phyloP scores from a whole-genome alignment of 2,888 invertebrate species.

The Drosophila fulvimacula region DNA sequence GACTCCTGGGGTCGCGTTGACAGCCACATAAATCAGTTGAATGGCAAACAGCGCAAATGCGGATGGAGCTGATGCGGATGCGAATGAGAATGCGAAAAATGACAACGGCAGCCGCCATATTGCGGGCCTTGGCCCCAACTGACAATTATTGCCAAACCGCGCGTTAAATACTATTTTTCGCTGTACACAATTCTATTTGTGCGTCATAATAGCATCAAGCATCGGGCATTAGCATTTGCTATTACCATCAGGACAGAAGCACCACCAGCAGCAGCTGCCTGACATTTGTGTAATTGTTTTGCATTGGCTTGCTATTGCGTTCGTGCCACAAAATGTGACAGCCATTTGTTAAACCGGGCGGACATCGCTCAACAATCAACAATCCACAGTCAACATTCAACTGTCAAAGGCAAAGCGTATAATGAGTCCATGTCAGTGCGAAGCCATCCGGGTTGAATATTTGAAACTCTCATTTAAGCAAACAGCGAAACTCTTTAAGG shows the following conservation, averaged over 20 bases:
- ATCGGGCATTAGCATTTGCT: slow-evolving; percentile 27
- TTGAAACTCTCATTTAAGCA: slow-evolving; percentile 4
- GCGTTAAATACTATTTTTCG: slow-evolving; percentile 61
- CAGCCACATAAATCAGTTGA: slow-evolving; percentile 73
- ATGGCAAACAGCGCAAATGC: slow-evolving; percentile 41
- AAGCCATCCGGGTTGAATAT: slow-evolving; percentile 16
- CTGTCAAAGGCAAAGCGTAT: slow-evolving; percentile 42
- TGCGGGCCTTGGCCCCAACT: slow-evolving; percentile 36
- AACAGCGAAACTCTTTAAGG: slow-evolving; percentile 17
- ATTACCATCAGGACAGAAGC: slow-evolving; percentile 15
- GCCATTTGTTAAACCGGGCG: slow-evolving; percentile 10
- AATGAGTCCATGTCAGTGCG: slow-evolving; percentile 30
- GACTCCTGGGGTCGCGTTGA: slow-evolving; percentile 45
- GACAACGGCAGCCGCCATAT: slow-evolving; percentile 36
- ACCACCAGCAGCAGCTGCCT: slow-evolving; percentile 1
- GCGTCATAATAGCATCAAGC: slow-evolving; percentile 28
- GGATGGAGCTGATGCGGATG: slow-evolving; percentile 24
- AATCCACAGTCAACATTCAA: slow-evolving; percentile 23
- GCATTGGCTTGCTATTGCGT: slow-evolving; percentile 12
- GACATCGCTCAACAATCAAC: slow-evolving; percentile 25
- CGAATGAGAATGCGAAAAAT: slow-evolving; percentile 30
- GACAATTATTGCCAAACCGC: slow-evolving; percentile 61
- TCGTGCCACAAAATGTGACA: slow-evolving; percentile 8
- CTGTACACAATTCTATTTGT: slow-evolving; percentile 47
- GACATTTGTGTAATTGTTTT: slow-evolving; percentile 52